Conservation (phyloP, 2,113 vertebrate genomes). For the Misgurnus anguillicaudatus region DNA sequence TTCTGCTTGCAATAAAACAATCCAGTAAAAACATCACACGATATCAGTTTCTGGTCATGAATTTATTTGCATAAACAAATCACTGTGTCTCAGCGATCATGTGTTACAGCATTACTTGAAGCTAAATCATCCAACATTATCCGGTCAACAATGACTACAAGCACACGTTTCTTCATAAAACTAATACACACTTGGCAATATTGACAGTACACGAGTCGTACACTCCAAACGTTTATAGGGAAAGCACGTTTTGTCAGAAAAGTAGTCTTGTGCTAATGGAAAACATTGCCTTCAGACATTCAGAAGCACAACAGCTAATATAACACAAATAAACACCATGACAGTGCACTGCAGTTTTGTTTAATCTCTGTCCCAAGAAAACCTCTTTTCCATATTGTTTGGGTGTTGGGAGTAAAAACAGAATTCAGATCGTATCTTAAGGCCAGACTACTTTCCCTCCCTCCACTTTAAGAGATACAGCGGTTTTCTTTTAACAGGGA, state of each 20-base stretch:
- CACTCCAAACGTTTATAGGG: slow-evolving; percentile 29
- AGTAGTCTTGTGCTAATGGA: slow-evolving; percentile 71
- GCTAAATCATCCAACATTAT: background rate
- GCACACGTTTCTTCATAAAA: slow-evolving; percentile 56
- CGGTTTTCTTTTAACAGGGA: slow-evolving; percentile 9
- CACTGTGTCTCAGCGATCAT: slow-evolving; percentile 67
- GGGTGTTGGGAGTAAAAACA: background rate
- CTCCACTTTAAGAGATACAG: background rate
- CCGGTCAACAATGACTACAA: slow-evolving; percentile 49
- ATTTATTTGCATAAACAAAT: slow-evolving; percentile 80
- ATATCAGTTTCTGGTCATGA: slow-evolving; percentile 62
- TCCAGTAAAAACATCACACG: background rate
- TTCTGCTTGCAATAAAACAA: background rate
- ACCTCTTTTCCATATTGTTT: background rate
- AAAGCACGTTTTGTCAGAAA: slow-evolving; percentile 72
- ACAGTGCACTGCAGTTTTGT: slow-evolving; percentile 74
- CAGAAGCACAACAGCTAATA: slow-evolving; percentile 58
- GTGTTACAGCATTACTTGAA: slow-evolving; percentile 67
- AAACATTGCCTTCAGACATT: slow-evolving; percentile 60
- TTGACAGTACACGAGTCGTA: slow-evolving; percentile 48
- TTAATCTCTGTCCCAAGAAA: slow-evolving; percentile 12
- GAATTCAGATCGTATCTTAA: background rate
- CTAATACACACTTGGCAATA: slow-evolving; percentile 60
- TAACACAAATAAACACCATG: slow-evolving; percentile 64
- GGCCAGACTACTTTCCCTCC: background rate